Base-by-base conservation (phyloP, 2,888 invertebrate species). In the Lepidochitona cinerea region DNA sequence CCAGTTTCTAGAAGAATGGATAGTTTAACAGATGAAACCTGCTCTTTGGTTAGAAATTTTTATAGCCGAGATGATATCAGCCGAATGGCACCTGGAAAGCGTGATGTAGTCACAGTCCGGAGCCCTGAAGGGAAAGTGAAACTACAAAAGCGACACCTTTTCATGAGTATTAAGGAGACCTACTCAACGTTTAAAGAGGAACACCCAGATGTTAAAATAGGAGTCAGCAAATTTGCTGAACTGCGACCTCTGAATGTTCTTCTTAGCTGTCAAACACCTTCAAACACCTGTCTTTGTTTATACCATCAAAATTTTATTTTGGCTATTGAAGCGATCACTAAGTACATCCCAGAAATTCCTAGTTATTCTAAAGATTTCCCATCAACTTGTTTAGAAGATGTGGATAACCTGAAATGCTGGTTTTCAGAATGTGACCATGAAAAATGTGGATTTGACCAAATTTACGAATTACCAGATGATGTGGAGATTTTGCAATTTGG, bases 141-240 rank as follows among this genome's bases (percentile, higher is more conserved):
- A 32, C 66, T 66, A 14, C 66, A 66, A 35, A 36, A 66, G 35
- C 66, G 36, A 18, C 66, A 66, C 29, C 37, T 33, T 23, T 35
- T 3, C 26, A 66, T 66, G 66, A 66, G 66, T 37, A 36, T 66
- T 2, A 66, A 35, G 26, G 66, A 66, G 37, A n/a, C n/a, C 26
- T 36, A 66, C 65, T 33, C 67, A 73, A 2, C 32, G 49, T 23
- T 73, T 69, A 59, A 77, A 75, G 41, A 64, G 69, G 32, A 70
- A 71, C 37, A 74, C 71, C 65, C 41, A 66, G 18, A 77, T 73
- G 49, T 59, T 65, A 26, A 73, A 74, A 52, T 67, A 73, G 23
- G 36, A 37, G 35, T 75, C 54, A 66, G 66, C 26, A 36, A 66
- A 35, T 66, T 66, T 66, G 35, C 66, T 29, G 65, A 65, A 23